Evolutionary conservation across 2,888 invertebrate genomes (phyloP).

Genomic region (Sinopyrophorus schimmeli): DNA sequence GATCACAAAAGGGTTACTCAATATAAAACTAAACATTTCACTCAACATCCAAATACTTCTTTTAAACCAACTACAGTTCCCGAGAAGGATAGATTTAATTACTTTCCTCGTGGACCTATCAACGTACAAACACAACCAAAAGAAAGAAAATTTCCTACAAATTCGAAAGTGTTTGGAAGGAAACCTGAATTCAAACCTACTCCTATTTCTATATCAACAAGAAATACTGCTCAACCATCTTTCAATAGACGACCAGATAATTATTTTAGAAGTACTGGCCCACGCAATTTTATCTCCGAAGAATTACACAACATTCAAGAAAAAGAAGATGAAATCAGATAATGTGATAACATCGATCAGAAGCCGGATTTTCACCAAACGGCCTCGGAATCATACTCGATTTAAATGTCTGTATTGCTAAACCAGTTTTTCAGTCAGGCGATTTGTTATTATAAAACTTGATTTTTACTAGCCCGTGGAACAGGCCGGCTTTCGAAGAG

Average conservation of each 20-base stretch:
- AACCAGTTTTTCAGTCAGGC: too few species aligned
- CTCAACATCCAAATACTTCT: not conserved
- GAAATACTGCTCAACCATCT: conserved; percentile 5
- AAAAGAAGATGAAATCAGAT: too few species aligned
- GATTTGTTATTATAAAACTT: too few species aligned
- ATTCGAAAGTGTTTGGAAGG: conserved; percentile 12
- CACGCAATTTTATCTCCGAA: conserved; percentile 18
- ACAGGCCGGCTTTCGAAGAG: too few species aligned
- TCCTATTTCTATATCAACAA: conserved; percentile 17
- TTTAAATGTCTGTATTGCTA: too few species aligned
- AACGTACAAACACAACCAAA: conserved; percentile 8
- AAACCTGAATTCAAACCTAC: conserved; percentile 15
- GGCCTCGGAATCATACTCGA: too few species aligned
- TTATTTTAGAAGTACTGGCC: conserved; percentile 7
- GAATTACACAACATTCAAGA: conserved; percentile 20
- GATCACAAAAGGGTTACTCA: too few species aligned
- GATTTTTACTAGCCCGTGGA: too few species aligned
- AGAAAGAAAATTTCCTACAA: conserved; percentile 9
- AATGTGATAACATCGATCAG: too few species aligned
- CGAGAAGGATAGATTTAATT: not conserved
- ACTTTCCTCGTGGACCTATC: conserved; percentile 12
- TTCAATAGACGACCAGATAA: not conserved
- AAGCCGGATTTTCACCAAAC: too few species aligned
- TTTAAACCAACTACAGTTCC: not conserved
- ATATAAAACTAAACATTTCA: not conserved